A percentile compares a stretch with the other conserved stretches of the same genome.
phyloP scores from a whole-genome alignment of 2,888 invertebrate species.

The Acanthoscelides obtectus region DNA sequence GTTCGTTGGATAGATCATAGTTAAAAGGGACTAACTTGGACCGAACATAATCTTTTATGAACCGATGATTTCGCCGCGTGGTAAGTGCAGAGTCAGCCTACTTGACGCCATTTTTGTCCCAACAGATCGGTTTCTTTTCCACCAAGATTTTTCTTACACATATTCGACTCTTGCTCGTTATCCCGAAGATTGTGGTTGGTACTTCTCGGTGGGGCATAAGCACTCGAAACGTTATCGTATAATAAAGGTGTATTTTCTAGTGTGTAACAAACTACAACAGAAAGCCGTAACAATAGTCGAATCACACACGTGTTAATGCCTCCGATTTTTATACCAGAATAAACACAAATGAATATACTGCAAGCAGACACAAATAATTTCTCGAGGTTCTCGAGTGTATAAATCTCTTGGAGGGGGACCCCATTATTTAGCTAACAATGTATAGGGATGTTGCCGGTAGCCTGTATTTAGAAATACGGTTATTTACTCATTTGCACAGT shows the following conservation, averaged over 20 bases:
- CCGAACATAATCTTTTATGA: too few species aligned
- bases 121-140: too few species aligned
- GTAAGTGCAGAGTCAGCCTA: too few species aligned
- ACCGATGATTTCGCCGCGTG: too few species aligned
- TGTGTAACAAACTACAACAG: neutral
- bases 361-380: conserved; percentile 32
- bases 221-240: neutral
- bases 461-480: conserved; percentile 44
- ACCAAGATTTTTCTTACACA: too few species aligned
- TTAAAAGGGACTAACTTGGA: too few species aligned
- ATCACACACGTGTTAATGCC: conserved; percentile 17
- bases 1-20: too few species aligned
- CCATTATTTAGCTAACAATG: conserved; percentile 36
- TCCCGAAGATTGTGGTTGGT: neutral
- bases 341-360: conserved; percentile 18
- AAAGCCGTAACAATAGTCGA: conserved; percentile 2
- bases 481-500: conserved; percentile 48
- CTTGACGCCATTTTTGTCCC: too few species aligned
- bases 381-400: conserved; percentile 41
- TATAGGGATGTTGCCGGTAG: conserved; percentile 35
- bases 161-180: too few species aligned
- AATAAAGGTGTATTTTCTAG: neutral
- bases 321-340: conserved; percentile 19
- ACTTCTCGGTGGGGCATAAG: neutral
- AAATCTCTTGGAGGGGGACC: conserved; percentile 40